Base-by-base conservation (phyloP, 1,140 invertebrate species). In the Drosophila nigrodunni region DNA sequence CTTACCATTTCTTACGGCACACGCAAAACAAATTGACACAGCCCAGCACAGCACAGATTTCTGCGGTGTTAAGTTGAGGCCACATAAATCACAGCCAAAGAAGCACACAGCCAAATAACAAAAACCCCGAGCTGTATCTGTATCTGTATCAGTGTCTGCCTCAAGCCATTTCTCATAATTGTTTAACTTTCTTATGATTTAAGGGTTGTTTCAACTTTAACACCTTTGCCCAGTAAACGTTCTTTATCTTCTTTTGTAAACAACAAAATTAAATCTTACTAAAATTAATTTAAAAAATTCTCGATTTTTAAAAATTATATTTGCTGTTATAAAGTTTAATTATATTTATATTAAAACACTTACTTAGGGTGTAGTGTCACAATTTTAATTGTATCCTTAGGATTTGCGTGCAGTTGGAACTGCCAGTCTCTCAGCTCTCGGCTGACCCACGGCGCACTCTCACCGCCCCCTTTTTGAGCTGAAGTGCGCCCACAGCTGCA, bases 11-110 rank as follows among this genome's bases (percentile, higher is more conserved):
- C 61, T 37, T 58, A 41, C 43, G 62, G 43, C 21, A 18, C 60
- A 88, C 79, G 82, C 83, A 74, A 88, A 88, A 80, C 83, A 87
- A 87, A 87, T 87, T 87, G 83, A 87, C 83, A 87, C 73, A 83
- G 78, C 67, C 67, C 25, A 52, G 50, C 50, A 21, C 15, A 49
- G 76, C 83, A 78, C 80, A 87, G 83, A 87, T 87, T 87, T 88
- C 60, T 87, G 83, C 77, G 83, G 83, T 83, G 80, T 78, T 87
- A 83, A 88, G 83, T 79, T 70, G 77, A 80, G 77, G 79, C 72
- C 77, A 64, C 80, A 87, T 87, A 88, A 88, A 87, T 87, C 83
- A 88, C 73, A 81, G 52, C 13, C 65, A 58, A 74, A 46, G 18
- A 58, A 47, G 25, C 30, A n/a, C 30, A 10, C 18, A 39, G 21